phyloP scores from a whole-genome alignment of 2,797 vertebrate species.

The Limnodromus scolopaceus region DNA sequence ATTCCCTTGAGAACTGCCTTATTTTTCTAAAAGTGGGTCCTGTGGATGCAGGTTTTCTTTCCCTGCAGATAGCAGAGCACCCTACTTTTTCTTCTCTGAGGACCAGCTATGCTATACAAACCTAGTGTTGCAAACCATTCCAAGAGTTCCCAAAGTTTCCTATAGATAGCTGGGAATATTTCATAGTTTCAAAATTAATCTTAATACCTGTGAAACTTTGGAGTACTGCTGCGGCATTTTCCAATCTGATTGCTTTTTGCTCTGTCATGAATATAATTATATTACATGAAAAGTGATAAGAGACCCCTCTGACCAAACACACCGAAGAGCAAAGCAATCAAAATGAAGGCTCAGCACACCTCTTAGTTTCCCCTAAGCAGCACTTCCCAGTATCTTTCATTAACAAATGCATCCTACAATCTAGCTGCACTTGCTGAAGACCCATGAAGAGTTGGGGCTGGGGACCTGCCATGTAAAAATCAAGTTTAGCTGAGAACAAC shows the following conservation, averaged over 20 bases:
- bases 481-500: background rate
- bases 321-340: slow-evolving; percentile 31
- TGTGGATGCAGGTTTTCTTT: background rate
- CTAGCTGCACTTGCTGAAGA: background rate
- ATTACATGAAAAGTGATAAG: background rate
- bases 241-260: background rate
- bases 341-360: background rate
- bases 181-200: background rate
- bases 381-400: slow-evolving; percentile 9
- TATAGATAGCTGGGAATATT: background rate
- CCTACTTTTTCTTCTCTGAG: background rate
- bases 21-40: background rate
- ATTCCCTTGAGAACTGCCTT: background rate
- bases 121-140: background rate
- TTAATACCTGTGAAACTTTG: background rate
- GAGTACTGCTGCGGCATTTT: background rate
- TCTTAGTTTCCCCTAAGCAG: slow-evolving; percentile 5
- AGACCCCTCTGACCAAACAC: background rate
- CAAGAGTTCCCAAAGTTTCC: background rate
- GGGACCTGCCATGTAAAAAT: background rate
- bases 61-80: background rate
- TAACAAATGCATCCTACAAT: background rate
- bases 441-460: background rate
- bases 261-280: background rate
- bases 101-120: background rate